A percentile compares a stretch with the other conserved stretches of the same genome.
phyloP scores from a whole-genome alignment of 2,888 invertebrate species.

The Amorpha juglandis region DNA sequence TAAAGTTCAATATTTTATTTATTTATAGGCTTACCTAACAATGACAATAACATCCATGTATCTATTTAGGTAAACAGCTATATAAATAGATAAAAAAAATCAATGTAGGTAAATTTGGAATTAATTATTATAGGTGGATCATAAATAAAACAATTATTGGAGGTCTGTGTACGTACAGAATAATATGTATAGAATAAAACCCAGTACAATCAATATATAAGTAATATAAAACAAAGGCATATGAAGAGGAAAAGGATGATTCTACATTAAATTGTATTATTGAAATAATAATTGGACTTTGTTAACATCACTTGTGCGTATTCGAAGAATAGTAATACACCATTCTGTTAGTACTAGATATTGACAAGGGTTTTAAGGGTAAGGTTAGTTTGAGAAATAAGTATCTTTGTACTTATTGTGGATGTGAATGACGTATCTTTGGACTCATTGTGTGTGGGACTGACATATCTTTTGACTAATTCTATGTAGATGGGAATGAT shows the following conservation, averaged over 20 bases:
- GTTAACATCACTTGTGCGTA: conserved; percentile 3
- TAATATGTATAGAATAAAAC: background rate
- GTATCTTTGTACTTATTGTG: too few species aligned
- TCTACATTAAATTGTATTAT: conserved; percentile 17
- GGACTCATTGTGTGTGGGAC: too few species aligned
- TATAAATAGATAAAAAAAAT: too few species aligned
- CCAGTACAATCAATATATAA: background rate
- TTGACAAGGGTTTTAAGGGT: background rate
- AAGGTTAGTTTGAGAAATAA: background rate
- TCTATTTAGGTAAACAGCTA: too few species aligned
- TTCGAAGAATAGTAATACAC: conserved; percentile 5
- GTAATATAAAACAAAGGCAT: conserved; percentile 17
- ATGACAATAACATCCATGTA: too few species aligned
- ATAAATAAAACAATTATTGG: background rate
- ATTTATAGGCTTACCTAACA: too few species aligned
- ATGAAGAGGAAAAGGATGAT: conserved; percentile 18
- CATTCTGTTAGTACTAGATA: background rate
- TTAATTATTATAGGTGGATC: too few species aligned
- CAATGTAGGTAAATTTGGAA: too few species aligned
- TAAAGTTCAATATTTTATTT: too few species aligned
- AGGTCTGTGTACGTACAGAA: background rate
- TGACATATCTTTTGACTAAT: too few species aligned
- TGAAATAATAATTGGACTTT: conserved; percentile 20
- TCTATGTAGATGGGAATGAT: too few species aligned
- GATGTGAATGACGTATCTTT: background rate